A percentile compares a stretch with the other conserved stretches of the same genome.
phyloP scores from a whole-genome alignment of 2,797 vertebrate species.

The Gobionotothen gibberifrons region DNA sequence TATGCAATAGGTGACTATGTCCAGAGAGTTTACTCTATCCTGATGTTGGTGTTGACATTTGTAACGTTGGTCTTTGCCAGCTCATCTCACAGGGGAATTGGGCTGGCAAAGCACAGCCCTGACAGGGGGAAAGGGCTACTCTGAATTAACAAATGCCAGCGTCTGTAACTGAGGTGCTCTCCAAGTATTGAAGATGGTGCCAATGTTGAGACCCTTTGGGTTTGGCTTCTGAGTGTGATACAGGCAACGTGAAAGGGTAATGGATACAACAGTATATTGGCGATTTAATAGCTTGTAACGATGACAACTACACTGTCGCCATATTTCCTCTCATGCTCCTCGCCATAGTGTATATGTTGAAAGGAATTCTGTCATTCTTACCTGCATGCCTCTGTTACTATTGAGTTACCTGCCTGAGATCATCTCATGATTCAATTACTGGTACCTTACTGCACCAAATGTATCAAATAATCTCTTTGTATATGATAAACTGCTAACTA shows the following conservation, averaged over 20 bases:
- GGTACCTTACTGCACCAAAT: background rate
- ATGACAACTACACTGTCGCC: constrained; percentile 9
- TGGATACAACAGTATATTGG: constrained; percentile 22
- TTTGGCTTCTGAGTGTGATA: constrained; percentile 29
- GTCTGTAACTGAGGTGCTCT: constrained; percentile 34
- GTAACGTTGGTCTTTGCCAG: constrained; percentile 33
- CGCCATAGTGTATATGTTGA: background rate
- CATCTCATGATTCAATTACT: constrained; percentile 5
- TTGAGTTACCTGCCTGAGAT: background rate
- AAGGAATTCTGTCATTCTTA: constrained; percentile 3
- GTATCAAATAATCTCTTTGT: background rate
- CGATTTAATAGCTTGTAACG: constrained; percentile 15
- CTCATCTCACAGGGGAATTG: constrained; percentile 29
- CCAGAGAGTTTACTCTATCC: constrained; percentile 11
- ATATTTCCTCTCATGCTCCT: background rate
- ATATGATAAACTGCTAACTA: background rate
- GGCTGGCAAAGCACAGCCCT: constrained; percentile 17
- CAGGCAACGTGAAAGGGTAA: constrained; percentile 25
- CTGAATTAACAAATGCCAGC: constrained; percentile 51
- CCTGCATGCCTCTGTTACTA: background rate
- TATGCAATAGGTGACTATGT: background rate
- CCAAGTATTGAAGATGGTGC: constrained; percentile 26
- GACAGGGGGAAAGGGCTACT: constrained; percentile 22
- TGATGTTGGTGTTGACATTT: constrained; percentile 53
- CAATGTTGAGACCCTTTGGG: constrained; percentile 11